Conservation (phyloP, 2,113 vertebrate species). For the Oncorhynchus masou region DNA sequence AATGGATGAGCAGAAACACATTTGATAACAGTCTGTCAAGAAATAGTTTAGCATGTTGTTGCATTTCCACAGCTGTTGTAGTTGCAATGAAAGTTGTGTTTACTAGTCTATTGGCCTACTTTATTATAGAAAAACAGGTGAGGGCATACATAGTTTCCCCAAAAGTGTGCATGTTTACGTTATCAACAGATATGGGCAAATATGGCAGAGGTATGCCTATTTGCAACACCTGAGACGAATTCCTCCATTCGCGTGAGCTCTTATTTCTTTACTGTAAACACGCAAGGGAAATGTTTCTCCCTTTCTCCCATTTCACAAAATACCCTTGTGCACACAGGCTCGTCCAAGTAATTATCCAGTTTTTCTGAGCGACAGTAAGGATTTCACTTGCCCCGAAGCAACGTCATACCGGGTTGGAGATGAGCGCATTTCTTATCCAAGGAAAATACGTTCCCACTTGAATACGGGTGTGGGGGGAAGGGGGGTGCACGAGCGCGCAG, state of each 20-base stretch:
- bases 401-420: constrained; percentile 72
- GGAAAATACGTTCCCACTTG: constrained; percentile 49
- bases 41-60: constrained; percentile 25
- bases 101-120: constrained; percentile 20
- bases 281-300: constrained; percentile 20
- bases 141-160: not conserved
- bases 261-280: constrained; percentile 63
- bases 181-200: constrained; percentile 15
- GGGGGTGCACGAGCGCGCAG: constrained; percentile 22
- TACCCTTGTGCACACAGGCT: constrained; percentile 15
- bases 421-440: constrained; percentile 63
- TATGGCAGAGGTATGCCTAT: constrained; percentile 53
- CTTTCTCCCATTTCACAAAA: constrained; percentile 10
- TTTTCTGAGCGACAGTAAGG: constrained; percentile 68
- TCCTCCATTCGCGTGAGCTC: constrained; percentile 57
- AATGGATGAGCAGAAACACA: not conserved
- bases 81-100: not conserved
- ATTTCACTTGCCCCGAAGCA: constrained; percentile 68
- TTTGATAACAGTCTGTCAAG: too few relatives aligned
- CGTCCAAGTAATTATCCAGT: constrained; percentile 47
- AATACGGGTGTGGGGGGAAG: constrained; percentile 59
- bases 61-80: not conserved
- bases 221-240: constrained; percentile 64
- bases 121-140: not conserved
- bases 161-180: not conserved